Evolutionary conservation across 2,888 invertebrate genomes (phyloP).

Genomic region (Beris morrisii): DNA sequence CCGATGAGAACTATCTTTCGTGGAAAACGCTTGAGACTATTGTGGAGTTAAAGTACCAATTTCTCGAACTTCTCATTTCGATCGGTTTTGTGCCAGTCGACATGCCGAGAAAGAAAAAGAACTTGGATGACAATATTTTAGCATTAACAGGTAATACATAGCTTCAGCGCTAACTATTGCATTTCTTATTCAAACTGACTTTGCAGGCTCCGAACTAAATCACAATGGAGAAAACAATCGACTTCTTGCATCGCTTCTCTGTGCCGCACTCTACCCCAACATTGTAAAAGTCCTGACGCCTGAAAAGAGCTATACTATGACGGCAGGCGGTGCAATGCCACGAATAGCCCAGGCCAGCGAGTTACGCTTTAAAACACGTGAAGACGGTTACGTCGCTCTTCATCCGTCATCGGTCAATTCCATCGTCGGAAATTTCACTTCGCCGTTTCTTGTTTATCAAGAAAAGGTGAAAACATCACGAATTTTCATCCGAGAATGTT

Average conservation of each 20-base stretch:
- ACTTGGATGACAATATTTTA: conserved; percentile 65
- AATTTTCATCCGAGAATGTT: conserved; percentile 78
- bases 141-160: conserved; percentile 62
- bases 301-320: conserved; percentile 73
- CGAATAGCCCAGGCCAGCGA: conserved; percentile 71
- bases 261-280: conserved; percentile 92
- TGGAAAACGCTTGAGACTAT: conserved; percentile 79
- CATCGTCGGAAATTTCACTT: conserved; percentile 64
- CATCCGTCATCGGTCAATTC: conserved; percentile 81
- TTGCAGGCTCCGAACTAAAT: conserved; percentile 62
- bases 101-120: conserved; percentile 59
- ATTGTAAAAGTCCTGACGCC: conserved; percentile 80
- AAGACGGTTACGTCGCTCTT: conserved; percentile 71
- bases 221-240: conserved; percentile 73
- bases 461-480: conserved; percentile 81
- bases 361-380: conserved; percentile 71
- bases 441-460: conserved; percentile 79
- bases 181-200: not conserved
- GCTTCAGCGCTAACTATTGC: not conserved
- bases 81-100: conserved; percentile 78
- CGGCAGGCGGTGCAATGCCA: conserved; percentile 74
- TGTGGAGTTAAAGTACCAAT: conserved; percentile 83
- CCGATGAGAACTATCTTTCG: conserved; percentile 82
- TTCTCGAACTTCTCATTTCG: conserved; percentile 71
- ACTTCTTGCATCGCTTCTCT: conserved; percentile 79